Evolutionary conservation across 1,140 invertebrate species (phyloP), one percentile per base, ranked within the genome.

Genomic region (Limonius californicus): DNA sequence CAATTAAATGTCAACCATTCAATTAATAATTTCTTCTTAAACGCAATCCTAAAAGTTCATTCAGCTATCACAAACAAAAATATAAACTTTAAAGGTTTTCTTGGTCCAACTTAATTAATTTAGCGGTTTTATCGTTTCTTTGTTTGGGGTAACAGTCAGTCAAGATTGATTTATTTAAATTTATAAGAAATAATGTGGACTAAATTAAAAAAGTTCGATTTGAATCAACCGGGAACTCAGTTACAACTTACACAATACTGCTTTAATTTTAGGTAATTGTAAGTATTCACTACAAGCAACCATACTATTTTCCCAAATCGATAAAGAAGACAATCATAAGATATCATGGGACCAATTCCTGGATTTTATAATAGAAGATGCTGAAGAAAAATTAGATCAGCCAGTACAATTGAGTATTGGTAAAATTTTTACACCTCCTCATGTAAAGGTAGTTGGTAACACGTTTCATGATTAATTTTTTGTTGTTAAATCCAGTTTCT

Each of bases 331-430:
- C 2, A 32, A 65, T 50, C 11, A 43, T 14, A 67, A 53, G 42
- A 66, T 74, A 18, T 72, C 66, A 11, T 74, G 71, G 73, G 60
- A 63, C 9, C 47, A 71, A 42, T 70, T 74, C 56, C 56, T 73
- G 21, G 66, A 72, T 62, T 74, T 72, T 63, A 43, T 68, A 4
- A 56, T 68, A 16, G 20, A 69, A 63, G 58, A 73, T 54, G 50
- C 69, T 20, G 42, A 45, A 53, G 53, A 57, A 9, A 58, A 62
- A 19, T 14, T n/a, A 21, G 14, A 58, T 14, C 30, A 30, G 35
- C 39, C 39, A 19, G 21, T 72, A 8, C 27, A 60, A n/a, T 56
- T 74, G 14, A 21, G 55, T 56, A 7, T 68, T 14, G 21, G 12
- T 18, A 56, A 32, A 19, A 68, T 73, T 55, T 63, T 70, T 32